Percentiles rank a stretch among this genome's conserved stretches.
Conservation (phyloP, 2,888 invertebrate species). For the Acronicta psi region DNA sequence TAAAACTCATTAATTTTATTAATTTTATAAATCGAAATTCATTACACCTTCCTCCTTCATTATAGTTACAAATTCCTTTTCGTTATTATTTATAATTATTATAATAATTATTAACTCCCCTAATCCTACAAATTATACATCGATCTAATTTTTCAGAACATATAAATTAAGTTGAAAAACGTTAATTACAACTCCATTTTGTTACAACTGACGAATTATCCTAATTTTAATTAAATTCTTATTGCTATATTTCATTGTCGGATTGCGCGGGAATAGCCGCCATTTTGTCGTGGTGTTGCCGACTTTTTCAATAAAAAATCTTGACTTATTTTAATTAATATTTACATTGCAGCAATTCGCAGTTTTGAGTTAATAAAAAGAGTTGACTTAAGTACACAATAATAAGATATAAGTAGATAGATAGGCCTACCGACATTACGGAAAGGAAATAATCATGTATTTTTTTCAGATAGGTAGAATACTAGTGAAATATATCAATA, state of each 20-base stretch:
- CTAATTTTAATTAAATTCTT: conserved; percentile 69
- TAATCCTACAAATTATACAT: conserved; percentile 83
- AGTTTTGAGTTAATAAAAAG: conserved; percentile 29
- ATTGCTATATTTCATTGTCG: conserved; percentile 79
- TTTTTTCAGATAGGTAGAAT: background rate
- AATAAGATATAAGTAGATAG: conserved; percentile 14
- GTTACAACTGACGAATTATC: conserved; percentile 66
- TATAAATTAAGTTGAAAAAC: conserved; percentile 82
- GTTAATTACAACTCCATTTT: conserved; percentile 74
- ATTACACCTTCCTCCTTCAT: conserved; percentile 83
- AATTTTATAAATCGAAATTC: conserved; percentile 89
- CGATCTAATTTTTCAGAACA: conserved; percentile 78
- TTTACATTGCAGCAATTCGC: conserved; percentile 63
- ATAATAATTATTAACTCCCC: conserved; percentile 77
- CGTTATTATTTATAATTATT: conserved; percentile 83
- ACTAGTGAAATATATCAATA: no score
- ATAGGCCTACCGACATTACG: background rate
- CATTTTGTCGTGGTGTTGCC: conserved; percentile 64
- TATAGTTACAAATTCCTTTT: conserved; percentile 88
- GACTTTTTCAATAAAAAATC: conserved; percentile 50
- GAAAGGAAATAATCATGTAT: background rate
- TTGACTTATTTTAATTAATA: conserved; percentile 56
- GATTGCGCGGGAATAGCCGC: conserved; percentile 54
- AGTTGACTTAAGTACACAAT: conserved; percentile 51
- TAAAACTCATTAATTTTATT: conserved; percentile 89